Base-by-base conservation (phyloP, 1,140 invertebrate species). In the Mizuhopecten yessoensis region DNA sequence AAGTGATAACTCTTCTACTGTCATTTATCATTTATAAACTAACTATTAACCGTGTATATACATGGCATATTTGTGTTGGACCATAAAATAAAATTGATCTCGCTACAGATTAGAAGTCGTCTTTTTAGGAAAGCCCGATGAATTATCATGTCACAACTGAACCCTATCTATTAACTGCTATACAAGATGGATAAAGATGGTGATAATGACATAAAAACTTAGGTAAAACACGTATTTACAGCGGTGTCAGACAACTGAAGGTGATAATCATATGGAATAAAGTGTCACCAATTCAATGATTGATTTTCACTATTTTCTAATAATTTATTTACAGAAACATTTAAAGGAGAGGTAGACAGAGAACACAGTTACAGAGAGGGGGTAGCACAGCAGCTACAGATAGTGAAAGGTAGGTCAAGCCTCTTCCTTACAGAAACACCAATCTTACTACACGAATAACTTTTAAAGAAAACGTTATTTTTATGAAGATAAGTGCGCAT, bases 301-400 rank as follows among this genome's bases (percentile, higher is more conserved):
- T 2, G 1, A 23, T 49, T 49, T 49, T 75, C 23, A 29, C 3
- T 75, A 5, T n/a, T 29, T 75, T n/a, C 5, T 11, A 75, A n/a
- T 75, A 29, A 75, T 75, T 75, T n/a, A 75, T 75, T 75, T 75
- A 75, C 23, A 89, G 96, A 96, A 89, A 95, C 95, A 17, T 95
- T 96, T 45, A 94, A 96, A 91, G 95, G 96, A 86, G 95, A 96
- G 89, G 95, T 96, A n/a, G 92, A 92, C 42, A 94, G 96, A 86
- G 96, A 96, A 92, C 95, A 95, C 34, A 92, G 93, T 0, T 96
- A 96, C 88, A 90, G 96, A 88, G 96, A 97, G 57, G 96, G 96
- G 86, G 95, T 97, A 87, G 94, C 95, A 0, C 94, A 96, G 93
- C 96, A 97, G 87, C 90, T 97, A 86, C 95, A 96, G 39, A 90